Percentiles rank a stretch among this genome's conserved stretches.
Evolutionary conservation across 2,888 invertebrate species (phyloP).

Genomic region (Isotomurus palustris): DNA sequence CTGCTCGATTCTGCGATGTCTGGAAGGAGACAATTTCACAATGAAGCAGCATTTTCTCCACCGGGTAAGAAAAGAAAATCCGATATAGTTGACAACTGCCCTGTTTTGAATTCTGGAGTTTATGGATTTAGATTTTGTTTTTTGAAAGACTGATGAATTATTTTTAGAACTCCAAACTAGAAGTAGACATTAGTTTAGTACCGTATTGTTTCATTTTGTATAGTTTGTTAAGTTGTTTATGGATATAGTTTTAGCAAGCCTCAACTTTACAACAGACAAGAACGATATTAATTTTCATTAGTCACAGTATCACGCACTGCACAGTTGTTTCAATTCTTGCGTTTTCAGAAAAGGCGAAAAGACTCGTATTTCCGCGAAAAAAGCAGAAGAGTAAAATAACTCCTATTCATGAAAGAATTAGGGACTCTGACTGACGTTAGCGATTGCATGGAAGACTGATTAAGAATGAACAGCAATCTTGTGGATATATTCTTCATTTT

Average conservation of each 20-base stretch:
- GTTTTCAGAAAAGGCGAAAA: constrained; percentile 17
- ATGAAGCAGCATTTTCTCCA: constrained; percentile 32
- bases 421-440: too few species aligned
- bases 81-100: background rate
- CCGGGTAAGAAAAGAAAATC: constrained; percentile 29
- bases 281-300: too few species aligned
- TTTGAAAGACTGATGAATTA: background rate
- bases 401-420: constrained; percentile 1
- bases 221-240: too few species aligned
- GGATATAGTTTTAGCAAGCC: too few species aligned
- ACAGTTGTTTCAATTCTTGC: too few species aligned
- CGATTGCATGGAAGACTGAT: constrained; percentile 3
- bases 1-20: constrained; percentile 28
- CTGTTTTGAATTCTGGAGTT: background rate
- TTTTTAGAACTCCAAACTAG: background rate
- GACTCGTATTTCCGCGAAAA: constrained; percentile 27
- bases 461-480: background rate
- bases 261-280: too few species aligned
- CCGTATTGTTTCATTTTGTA: too few species aligned
- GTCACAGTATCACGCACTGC: too few species aligned
- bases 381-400: background rate
- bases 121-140: constrained; percentile 9
- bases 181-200: too few species aligned
- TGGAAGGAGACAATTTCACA: constrained; percentile 15
- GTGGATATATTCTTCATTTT: background rate